Conservation (phyloP, 2,888 invertebrate genomes). For the Ctena decussata region DNA sequence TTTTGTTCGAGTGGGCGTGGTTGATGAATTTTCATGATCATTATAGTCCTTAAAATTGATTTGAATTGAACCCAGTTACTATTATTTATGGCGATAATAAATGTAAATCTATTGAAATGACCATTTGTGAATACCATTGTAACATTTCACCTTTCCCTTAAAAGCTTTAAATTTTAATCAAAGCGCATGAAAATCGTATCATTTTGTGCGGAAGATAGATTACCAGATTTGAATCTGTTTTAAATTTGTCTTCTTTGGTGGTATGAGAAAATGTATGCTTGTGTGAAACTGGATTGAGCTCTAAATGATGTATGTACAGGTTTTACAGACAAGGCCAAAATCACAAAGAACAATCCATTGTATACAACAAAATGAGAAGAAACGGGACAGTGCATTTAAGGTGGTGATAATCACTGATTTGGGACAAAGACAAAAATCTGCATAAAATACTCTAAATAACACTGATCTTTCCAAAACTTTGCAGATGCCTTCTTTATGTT, state of each 20-base stretch:
- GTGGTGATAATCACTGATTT: no score
- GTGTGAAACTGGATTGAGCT: no score
- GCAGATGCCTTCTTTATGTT: no score
- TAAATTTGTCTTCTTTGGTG: not conserved
- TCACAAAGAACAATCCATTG: no score
- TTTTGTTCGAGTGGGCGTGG: not conserved
- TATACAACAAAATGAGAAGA: no score
- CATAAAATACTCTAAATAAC: no score
- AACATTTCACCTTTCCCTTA: not conserved
- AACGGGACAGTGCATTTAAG: no score
- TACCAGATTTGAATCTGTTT: not conserved
- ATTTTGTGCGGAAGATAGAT: not conserved
- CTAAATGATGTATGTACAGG: no score
- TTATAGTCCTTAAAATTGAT: conserved; percentile 1
- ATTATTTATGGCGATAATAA: conserved; percentile 12
- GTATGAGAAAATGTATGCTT: no score
- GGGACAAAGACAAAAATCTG: no score
- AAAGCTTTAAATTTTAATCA: not conserved
- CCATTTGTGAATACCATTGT: not conserved
- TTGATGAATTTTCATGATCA: conserved; percentile 10
- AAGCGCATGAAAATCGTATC: not conserved
- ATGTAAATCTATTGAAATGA: conserved; percentile 7
- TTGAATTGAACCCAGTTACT: not conserved
- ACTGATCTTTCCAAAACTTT: no score
- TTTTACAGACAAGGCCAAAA: no score